phyloP scores from a whole-genome alignment of 1,140 invertebrate species.

The Tribolium castaneum region DNA sequence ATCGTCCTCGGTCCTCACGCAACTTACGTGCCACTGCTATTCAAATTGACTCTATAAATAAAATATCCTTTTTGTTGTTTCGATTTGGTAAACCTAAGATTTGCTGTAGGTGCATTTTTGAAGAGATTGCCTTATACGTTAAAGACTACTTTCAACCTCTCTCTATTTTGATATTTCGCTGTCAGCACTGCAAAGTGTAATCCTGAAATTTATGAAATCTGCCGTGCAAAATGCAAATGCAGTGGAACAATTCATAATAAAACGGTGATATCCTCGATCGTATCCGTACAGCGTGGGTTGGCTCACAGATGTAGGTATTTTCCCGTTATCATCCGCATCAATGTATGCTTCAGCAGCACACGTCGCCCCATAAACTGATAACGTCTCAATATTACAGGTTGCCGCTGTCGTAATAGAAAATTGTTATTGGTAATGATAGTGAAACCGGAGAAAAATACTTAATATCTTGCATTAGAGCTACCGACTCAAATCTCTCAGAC shows the following conservation, averaged over 20 bases:
- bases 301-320: conserved; percentile 22
- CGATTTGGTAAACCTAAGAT: not conserved
- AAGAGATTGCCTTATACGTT: not conserved
- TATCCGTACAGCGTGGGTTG: conserved; percentile 21
- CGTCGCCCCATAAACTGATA: conserved; percentile 7
- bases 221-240: conserved; percentile 15
- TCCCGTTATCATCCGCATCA: conserved; percentile 18
- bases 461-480: not conserved
- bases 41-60: too few species aligned
- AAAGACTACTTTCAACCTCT: not conserved
- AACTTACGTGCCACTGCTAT: not conserved
- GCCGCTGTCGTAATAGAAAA: conserved; percentile 2
- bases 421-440: conserved; percentile 12
- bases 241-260: conserved; percentile 30
- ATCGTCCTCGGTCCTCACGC: not conserved
- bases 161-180: not conserved
- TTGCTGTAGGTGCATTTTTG: not conserved
- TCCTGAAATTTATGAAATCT: not conserved
- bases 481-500: not conserved
- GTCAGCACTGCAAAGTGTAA: not conserved
- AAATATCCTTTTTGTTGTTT: too few species aligned
- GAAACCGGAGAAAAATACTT: conserved; percentile 6
- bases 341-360: conserved; percentile 5
- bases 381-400: conserved; percentile 12
- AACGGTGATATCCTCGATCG: conserved; percentile 20